phyloP scores from a whole-genome alignment of 2,113 vertebrate genomes.

The Indicator indicator region DNA sequence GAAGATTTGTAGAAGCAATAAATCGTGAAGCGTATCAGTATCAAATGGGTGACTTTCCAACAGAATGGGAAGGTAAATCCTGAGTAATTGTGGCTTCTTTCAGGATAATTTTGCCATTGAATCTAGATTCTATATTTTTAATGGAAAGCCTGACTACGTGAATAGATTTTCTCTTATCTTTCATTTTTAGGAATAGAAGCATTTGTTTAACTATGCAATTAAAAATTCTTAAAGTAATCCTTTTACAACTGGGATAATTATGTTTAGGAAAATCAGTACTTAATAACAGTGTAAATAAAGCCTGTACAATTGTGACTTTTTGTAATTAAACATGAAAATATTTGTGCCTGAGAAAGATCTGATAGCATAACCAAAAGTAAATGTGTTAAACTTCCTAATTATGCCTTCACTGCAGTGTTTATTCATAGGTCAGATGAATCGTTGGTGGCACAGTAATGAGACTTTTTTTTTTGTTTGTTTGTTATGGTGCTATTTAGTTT shows the following conservation, averaged over 20 bases:
- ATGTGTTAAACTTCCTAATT: background rate
- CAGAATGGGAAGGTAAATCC: slow-evolving; percentile 95
- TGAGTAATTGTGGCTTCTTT: background rate
- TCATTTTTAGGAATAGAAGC: background rate
- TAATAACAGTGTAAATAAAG: background rate
- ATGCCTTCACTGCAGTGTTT: background rate
- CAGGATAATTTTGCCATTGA: background rate
- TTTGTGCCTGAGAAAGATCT: background rate
- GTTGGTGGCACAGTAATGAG: background rate
- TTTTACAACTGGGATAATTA: background rate
- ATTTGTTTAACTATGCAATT: background rate
- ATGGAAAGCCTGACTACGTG: background rate
- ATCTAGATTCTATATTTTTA: background rate
- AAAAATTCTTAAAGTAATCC: background rate
- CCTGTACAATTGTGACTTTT: background rate
- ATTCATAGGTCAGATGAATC: background rate
- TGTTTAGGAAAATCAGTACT: background rate
- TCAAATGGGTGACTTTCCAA: slow-evolving; percentile 85
- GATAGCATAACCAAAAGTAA: background rate
- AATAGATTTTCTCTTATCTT: background rate
- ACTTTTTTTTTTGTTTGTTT: background rate
- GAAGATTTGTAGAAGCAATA: slow-evolving; percentile 83
- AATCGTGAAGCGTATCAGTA: slow-evolving; percentile 82
- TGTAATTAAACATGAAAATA: background rate
- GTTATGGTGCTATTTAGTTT: background rate